Conservation (phyloP, 2,113 vertebrate genomes). For the Erpornis zantholeuca region DNA sequence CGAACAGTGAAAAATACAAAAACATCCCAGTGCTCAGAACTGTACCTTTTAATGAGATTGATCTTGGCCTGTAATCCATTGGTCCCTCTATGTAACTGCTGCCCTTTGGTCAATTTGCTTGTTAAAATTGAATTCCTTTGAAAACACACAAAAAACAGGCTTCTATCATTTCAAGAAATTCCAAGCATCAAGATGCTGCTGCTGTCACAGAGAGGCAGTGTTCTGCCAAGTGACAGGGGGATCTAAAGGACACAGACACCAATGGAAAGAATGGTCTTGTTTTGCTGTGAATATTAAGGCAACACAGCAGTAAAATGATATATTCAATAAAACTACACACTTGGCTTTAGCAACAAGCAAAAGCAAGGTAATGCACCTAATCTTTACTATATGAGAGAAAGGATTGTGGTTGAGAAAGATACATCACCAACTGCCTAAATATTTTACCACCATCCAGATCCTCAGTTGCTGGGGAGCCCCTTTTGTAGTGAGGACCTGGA, state of each 20-base stretch:
- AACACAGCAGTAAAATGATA: background rate
- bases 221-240: background rate
- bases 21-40: background rate
- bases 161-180: background rate
- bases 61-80: conserved; percentile 52
- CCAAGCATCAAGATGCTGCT: background rate
- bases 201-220: background rate
- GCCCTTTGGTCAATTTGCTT: conserved; percentile 56
- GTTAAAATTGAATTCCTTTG: conserved; percentile 65
- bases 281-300: background rate
- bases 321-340: background rate
- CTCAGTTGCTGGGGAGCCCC: background rate
- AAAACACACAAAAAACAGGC: background rate
- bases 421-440: background rate
- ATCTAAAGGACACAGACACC: background rate
- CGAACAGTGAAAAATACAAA: background rate
- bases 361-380: background rate
- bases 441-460: background rate
- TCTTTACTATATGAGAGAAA: background rate
- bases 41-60: conserved; percentile 74
- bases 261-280: background rate
- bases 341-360: background rate
- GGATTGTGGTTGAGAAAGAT: background rate
- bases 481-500: background rate
- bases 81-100: background rate